A percentile compares a stretch with the other conserved stretches of the same genome.
phyloP scores from a whole-genome alignment of 1,140 invertebrate species.

The Listronotus bonariensis region DNA sequence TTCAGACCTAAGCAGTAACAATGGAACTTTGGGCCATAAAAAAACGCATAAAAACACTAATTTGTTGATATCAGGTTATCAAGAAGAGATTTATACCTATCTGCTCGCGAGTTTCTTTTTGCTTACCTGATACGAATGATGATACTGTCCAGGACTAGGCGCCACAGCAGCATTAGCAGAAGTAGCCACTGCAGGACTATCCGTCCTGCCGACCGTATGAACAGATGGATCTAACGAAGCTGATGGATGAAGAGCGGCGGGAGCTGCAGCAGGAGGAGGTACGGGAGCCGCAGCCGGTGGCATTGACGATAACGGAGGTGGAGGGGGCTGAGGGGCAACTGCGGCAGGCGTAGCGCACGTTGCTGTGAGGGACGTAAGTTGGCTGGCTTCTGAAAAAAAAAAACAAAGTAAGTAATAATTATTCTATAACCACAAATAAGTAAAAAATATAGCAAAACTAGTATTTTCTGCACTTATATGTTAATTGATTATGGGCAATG shows the following conservation, averaged over 20 bases:
- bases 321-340: conserved; percentile 36
- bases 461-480: too few relatives aligned
- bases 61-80: too few relatives aligned
- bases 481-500: too few relatives aligned
- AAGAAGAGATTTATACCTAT: too few relatives aligned
- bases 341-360: conserved; percentile 28
- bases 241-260: conserved; percentile 49
- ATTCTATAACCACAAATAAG: not conserved
- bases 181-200: conserved; percentile 57
- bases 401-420: not conserved
- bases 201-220: conserved; percentile 47
- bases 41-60: too few relatives aligned
- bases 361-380: conserved; percentile 24
- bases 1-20: too few relatives aligned
- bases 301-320: conserved; percentile 34
- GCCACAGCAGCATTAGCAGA: conserved; percentile 55
- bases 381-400: conserved; percentile 14
- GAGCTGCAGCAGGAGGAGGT: conserved; percentile 51
- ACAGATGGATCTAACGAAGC: conserved; percentile 45
- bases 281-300: conserved; percentile 46
- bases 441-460: not conserved
- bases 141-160: conserved; percentile 59
- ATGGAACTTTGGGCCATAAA: too few relatives aligned
- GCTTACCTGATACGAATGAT: conserved; percentile 59
- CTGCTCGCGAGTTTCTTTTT: too few relatives aligned